These are phyloP conservation scores for Petromus typicus DNA, from an alignment of 2,113 vertebrate species.

Conservation along the genomic window DNA sequence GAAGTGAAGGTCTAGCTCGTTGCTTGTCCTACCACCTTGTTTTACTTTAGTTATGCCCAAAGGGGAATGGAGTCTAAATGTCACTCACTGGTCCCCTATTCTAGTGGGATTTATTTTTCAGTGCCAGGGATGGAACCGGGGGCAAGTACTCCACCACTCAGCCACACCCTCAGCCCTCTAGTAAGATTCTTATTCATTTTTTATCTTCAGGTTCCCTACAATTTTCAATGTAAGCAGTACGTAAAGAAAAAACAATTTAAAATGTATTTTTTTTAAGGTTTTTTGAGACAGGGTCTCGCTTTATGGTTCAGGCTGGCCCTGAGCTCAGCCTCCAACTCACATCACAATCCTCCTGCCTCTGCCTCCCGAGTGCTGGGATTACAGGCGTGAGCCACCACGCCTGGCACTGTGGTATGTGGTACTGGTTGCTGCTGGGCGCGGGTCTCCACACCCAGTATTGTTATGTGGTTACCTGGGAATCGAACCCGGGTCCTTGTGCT, in stretches of 20 bases:
- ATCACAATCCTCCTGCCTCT: no score
- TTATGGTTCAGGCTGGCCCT: no score
- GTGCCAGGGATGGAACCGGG: background rate
- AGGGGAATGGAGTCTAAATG: background rate
- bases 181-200: background rate
- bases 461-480: no score
- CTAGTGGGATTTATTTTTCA: background rate
- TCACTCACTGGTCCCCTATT: background rate
- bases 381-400: no score
- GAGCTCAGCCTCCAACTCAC: no score
- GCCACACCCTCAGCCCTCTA: background rate
- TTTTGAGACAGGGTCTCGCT: no score
- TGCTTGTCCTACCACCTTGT: background rate
- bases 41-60: background rate
- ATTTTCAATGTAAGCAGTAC: constrained; percentile 7
- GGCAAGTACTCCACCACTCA: background rate
- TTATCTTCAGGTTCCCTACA: background rate
- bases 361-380: no score
- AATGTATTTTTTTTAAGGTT: constrained; percentile 41
- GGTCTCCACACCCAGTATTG: no score
- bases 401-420: no score
- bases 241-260: constrained; percentile 48
- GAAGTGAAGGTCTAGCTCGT: background rate
- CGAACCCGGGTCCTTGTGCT: no score
- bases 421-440: no score